Evolutionary conservation across 64 coral and sea anemone genomes (phyloP), one percentile per base, ranked within the genome.

Genomic region (Orbicella faveolata): DNA sequence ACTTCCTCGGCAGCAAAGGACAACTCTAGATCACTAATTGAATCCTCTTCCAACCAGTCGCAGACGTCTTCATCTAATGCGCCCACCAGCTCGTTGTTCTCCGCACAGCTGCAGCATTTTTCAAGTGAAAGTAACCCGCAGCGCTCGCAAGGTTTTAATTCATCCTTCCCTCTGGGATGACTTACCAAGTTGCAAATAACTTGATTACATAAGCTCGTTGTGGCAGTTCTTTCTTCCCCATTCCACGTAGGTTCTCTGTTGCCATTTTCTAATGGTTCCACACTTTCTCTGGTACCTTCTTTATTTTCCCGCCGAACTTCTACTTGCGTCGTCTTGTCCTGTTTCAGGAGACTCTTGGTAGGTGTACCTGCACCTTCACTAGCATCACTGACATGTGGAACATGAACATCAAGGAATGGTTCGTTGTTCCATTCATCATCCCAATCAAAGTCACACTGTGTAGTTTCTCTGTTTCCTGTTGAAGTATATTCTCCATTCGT

Each of bases 1-100:
- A 34, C 36, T 52, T 85, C 82, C 41, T 85, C 82, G 20, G 65
- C 82, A 85, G 82, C 82, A 69, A 85, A 53, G 5, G 82, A 85
- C 36, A 85, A 41, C 20, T 85, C 82, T 18, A 85, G 52, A 85
- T 85, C 82, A 39, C 63, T 72, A n/a, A 73, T 20, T 30, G 82
- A 25, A 6, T 85, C 65, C 15, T 85, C 82, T 15, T 85, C 39
- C 36, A 85, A 23, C 63, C 82, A 85, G 21, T 30, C 35, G n/a
- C 36, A 70, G 21, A 65, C 39, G 23, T 85, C 82, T 16, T 72
- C 64, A 52, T 85, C 65, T 51, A 39, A 52, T 63, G 34, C 7
- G 26, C 4, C 41, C 48, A 41, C 5, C 39, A 72, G 1, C 18
- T 33, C 26, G 12, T 33, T 52, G 72, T 34, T 74, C 26, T 74